A percentile compares a stretch with the other conserved stretches of the same genome.
phyloP scores from a whole-genome alignment of 1,140 invertebrate genomes.

The Holcopasites calliopsidis region DNA sequence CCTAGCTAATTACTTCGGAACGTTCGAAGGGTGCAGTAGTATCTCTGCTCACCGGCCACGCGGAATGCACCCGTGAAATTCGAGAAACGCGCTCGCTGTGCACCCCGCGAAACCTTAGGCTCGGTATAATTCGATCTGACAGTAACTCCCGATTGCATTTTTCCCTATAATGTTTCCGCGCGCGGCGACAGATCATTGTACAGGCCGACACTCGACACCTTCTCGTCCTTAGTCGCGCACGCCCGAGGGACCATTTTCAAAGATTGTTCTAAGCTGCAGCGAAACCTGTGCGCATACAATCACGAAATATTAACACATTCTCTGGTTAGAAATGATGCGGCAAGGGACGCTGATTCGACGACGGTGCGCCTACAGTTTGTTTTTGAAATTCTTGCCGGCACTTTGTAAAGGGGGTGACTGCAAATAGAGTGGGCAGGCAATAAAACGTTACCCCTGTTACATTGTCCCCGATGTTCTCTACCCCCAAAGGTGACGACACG shows the following conservation, averaged over 20 bases:
- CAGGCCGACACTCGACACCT: slow-evolving; percentile 53
- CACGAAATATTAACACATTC: background rate
- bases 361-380: slow-evolving; percentile 37
- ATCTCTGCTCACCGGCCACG: slow-evolving; percentile 67
- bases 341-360: too few species aligned
- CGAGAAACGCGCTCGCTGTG: slow-evolving; percentile 69
- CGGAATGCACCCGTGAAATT: slow-evolving; percentile 73
- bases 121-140: slow-evolving; percentile 74
- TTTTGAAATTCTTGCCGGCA: slow-evolving; percentile 46
- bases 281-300: background rate
- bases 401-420: slow-evolving; percentile 46
- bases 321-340: too few species aligned
- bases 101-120: slow-evolving; percentile 70
- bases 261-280: background rate
- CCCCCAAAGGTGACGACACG: slow-evolving; percentile 66
- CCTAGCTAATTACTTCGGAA: slow-evolving; percentile 41
- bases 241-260: slow-evolving; percentile 10
- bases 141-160: slow-evolving; percentile 69
- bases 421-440: slow-evolving; percentile 65
- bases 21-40: slow-evolving; percentile 26
- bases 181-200: slow-evolving; percentile 47
- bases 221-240: slow-evolving; percentile 24
- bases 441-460: slow-evolving; percentile 66
- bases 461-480: slow-evolving; percentile 63
- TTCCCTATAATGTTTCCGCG: slow-evolving; percentile 72